Percentiles rank a stretch among this genome's conserved stretches.
phyloP scores from a whole-genome alignment of 1,140 invertebrate genomes.

The Conus betulinus region DNA sequence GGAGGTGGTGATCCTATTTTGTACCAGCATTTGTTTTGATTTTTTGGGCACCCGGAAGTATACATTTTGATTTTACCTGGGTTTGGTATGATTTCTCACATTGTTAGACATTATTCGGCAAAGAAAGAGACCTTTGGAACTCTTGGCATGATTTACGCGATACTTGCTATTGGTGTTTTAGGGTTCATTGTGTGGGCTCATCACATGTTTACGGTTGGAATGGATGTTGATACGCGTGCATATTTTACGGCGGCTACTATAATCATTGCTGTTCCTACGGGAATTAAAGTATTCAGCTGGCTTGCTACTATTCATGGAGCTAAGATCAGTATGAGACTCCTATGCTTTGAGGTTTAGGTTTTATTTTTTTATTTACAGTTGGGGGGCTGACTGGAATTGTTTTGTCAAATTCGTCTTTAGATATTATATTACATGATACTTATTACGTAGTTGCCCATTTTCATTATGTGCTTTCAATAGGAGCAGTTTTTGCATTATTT shows the following conservation, averaged over 20 bases:
- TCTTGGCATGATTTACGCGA: constrained; percentile 71
- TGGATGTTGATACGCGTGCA: constrained; percentile 84
- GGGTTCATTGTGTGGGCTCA: constrained; percentile 74
- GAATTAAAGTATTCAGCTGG: constrained; percentile 82
- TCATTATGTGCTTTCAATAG: constrained; percentile 79
- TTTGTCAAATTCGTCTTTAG: constrained; percentile 83
- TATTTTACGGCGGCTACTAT: constrained; percentile 86
- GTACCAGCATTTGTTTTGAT: constrained; percentile 88
- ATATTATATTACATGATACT: constrained; percentile 84
- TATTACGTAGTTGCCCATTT: constrained; percentile 88
- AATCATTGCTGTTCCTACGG: constrained; percentile 80
- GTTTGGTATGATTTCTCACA: constrained; percentile 69
- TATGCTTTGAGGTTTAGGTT: constrained; percentile 82
- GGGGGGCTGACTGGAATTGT: constrained; percentile 78
- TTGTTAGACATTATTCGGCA: constrained; percentile 40
- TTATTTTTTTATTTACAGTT: constrained; percentile 82
- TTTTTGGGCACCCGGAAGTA: constrained; percentile 87
- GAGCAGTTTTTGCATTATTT: constrained; percentile 84
- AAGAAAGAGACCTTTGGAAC: constrained; percentile 56
- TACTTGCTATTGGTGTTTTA: constrained; percentile 71
- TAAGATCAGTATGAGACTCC: constrained; percentile 77
- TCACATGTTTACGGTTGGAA: constrained; percentile 80
- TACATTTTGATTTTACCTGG: constrained; percentile 83
- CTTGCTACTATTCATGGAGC: constrained; percentile 71
- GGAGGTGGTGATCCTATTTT: constrained; percentile 84